Evolutionary conservation across 2,797 vertebrate genomes (phyloP).

Genomic region (Paratrypauchen microcephalus): DNA sequence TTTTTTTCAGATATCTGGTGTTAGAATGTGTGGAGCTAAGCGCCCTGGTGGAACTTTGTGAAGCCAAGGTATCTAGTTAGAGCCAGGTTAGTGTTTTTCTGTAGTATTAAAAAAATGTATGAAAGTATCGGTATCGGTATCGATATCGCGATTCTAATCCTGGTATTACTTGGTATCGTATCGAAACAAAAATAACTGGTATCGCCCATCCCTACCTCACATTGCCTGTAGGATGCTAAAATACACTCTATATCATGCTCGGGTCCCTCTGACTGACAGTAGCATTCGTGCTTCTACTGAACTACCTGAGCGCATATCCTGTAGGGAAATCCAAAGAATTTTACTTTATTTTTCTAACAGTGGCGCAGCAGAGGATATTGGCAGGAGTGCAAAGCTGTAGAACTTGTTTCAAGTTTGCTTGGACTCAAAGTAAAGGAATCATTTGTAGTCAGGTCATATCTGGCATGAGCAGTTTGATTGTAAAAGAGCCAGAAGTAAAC

Average conservation of each 20-base stretch:
- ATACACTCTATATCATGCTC: not conserved
- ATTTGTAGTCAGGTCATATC: not conserved
- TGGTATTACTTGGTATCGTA: too few relatives aligned
- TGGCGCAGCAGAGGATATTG: not conserved
- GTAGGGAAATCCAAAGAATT: slow-evolving; percentile 10
- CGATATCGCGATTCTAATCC: too few relatives aligned
- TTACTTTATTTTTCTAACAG: slow-evolving; percentile 26
- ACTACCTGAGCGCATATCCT: slow-evolving; percentile 47
- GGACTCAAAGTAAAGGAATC: not conserved
- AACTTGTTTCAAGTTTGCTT: not conserved
- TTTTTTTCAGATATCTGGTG: too few relatives aligned
- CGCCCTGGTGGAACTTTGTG: too few relatives aligned
- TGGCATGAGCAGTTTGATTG: not conserved
- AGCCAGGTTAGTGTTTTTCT: too few relatives aligned
- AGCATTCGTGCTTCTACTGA: slow-evolving; percentile 20
- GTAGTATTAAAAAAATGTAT: too few relatives aligned
- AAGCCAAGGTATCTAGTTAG: too few relatives aligned
- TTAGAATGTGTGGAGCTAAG: too few relatives aligned
- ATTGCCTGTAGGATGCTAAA: not conserved
- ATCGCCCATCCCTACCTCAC: too few relatives aligned
- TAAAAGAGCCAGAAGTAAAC: not conserved
- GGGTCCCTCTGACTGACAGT: slow-evolving; percentile 40
- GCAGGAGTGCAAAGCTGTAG: not conserved
- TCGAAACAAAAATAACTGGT: too few relatives aligned
- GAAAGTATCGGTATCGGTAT: too few relatives aligned